Conservation (phyloP, 2,888 invertebrate species). For the Troilus luridus region DNA sequence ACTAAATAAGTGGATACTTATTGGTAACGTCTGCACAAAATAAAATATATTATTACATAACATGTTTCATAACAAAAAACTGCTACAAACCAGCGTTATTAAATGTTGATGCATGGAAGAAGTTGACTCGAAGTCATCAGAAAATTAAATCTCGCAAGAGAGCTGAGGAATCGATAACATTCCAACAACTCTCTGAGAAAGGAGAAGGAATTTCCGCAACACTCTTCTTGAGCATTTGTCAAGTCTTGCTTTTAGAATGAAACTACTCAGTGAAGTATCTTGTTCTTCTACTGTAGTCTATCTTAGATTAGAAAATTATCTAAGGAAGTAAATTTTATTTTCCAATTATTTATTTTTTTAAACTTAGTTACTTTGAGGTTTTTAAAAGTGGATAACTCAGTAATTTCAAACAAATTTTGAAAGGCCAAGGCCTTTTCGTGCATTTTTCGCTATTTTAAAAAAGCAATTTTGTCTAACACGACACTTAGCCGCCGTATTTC, state of each 20-base stretch:
- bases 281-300: background rate
- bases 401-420: no score
- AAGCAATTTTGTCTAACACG: no score
- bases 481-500: no score
- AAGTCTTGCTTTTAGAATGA: background rate
- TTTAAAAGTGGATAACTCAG: no score
- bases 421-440: no score
- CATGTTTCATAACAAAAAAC: no score
- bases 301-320: background rate
- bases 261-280: background rate
- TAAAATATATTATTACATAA: no score
- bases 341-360: background rate
- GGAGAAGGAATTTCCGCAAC: background rate
- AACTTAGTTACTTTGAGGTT: background rate
- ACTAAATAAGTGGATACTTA: no score
- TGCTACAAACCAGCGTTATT: background rate
- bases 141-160: background rate
- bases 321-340: background rate
- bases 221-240: background rate
- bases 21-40: no score
- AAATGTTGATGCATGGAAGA: background rate
- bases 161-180: background rate
- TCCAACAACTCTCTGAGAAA: background rate
- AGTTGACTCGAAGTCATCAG: background rate
- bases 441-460: no score